phyloP scores from a whole-genome alignment of 1,140 invertebrate genomes.

The Calephelis nemesis region DNA sequence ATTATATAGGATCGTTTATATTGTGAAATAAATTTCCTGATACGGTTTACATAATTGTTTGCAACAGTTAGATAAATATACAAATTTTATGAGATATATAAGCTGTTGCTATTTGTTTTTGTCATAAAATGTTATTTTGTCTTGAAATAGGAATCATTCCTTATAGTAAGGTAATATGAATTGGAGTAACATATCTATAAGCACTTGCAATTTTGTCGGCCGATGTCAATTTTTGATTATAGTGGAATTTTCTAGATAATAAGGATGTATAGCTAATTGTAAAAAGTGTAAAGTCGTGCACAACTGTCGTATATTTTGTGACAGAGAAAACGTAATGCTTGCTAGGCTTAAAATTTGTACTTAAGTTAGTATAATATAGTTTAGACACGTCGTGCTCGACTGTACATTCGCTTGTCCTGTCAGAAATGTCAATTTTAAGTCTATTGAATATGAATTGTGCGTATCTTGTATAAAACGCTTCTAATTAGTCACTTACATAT shows the following conservation, averaged over 20 bases:
- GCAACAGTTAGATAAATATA: slow-evolving; percentile 22
- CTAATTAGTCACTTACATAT: slow-evolving; percentile 59
- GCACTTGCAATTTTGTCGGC: slow-evolving; percentile 26
- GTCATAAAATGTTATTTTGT: slow-evolving; percentile 17
- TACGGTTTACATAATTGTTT: slow-evolving; percentile 18
- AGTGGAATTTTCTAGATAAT: slow-evolving; percentile 26
- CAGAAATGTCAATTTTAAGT: slow-evolving; percentile 47
- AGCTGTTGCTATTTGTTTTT: slow-evolving; percentile 19
- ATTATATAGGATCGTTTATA: slow-evolving; percentile 20
- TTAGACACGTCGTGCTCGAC: slow-evolving; percentile 44
- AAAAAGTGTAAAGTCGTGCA: slow-evolving; percentile 52
- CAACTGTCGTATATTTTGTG: slow-evolving; percentile 52
- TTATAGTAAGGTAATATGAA: slow-evolving; percentile 25
- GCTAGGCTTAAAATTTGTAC: slow-evolving; percentile 63
- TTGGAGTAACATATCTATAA: slow-evolving; percentile 32
- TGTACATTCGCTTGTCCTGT: slow-evolving; percentile 51
- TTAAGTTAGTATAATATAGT: slow-evolving; percentile 47
- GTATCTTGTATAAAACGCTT: slow-evolving; percentile 37
- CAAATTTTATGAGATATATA: slow-evolving; percentile 21
- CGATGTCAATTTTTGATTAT: slow-evolving; percentile 55
- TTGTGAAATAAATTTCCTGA: slow-evolving; percentile 21
- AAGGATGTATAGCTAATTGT: slow-evolving; percentile 41
- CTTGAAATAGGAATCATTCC: slow-evolving; percentile 19
- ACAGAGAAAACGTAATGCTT: slow-evolving; percentile 48
- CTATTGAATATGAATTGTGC: slow-evolving; percentile 20